A percentile compares a stretch with the other conserved stretches of the same genome.
These are phyloP conservation scores for Eilema sororculum DNA, from an alignment of 2,888 invertebrate genomes.

Conservation along the genomic window DNA sequence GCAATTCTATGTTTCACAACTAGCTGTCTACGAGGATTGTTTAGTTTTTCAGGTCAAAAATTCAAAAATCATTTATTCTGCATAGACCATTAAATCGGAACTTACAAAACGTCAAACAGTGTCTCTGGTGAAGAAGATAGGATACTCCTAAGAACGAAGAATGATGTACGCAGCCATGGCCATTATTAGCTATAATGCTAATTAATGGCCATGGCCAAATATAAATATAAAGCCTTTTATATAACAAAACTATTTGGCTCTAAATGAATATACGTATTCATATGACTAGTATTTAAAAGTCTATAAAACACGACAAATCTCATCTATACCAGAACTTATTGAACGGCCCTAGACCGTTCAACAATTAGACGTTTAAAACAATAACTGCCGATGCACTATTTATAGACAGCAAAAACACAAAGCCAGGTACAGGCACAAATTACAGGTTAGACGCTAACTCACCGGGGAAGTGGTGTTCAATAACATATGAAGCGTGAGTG, in stretches of 20 bases:
- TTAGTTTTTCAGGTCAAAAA: too few species aligned
- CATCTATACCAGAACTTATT: neutral
- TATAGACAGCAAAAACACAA: constrained; percentile 38
- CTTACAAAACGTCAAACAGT: too few species aligned
- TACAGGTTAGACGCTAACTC: constrained; percentile 50
- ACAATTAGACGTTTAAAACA: constrained; percentile 33
- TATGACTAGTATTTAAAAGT: neutral
- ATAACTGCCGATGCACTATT: constrained; percentile 39
- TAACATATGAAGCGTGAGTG: constrained; percentile 36
- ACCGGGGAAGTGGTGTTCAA: constrained; percentile 41
- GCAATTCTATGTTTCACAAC: too few species aligned
- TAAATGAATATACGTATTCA: neutral
- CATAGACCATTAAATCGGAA: too few species aligned
- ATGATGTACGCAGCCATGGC: too few species aligned
- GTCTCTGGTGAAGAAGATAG: too few species aligned
- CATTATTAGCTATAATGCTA: too few species aligned
- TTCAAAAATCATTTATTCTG: too few species aligned
- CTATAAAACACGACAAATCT: neutral
- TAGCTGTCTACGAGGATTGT: too few species aligned
- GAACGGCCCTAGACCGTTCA: neutral
- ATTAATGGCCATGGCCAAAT: too few species aligned
- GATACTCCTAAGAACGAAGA: too few species aligned
- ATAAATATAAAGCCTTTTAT: too few species aligned
- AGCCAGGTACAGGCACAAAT: constrained; percentile 42
- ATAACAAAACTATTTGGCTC: neutral